phyloP scores from a whole-genome alignment of 2,797 vertebrate genomes.

The Eulemur rubriventer region DNA sequence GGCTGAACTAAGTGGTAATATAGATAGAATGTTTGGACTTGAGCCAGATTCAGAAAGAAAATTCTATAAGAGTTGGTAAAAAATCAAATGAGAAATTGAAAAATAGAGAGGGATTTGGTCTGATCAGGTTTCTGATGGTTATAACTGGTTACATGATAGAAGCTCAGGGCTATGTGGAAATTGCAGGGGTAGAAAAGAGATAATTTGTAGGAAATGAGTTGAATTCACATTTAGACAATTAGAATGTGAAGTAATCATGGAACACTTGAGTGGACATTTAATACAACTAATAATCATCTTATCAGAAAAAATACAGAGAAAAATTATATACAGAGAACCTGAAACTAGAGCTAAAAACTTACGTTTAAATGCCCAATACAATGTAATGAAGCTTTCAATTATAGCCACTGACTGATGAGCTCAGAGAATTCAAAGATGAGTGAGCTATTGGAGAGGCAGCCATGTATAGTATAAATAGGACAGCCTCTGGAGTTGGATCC shows the following conservation, averaged over 20 bases:
- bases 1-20: neutral
- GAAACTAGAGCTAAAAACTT: no score
- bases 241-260: neutral
- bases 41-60: neutral
- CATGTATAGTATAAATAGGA: neutral
- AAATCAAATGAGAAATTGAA: neutral
- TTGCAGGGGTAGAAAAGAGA: no score
- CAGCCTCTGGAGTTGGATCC: neutral
- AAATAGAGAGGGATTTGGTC: neutral
- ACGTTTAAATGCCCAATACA: no score
- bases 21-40: neutral
- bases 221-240: neutral
- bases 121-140: neutral
- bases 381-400: neutral
- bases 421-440: neutral
- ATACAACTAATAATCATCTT: no score
- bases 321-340: no score
- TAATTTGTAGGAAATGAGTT: neutral
- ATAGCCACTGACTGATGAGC: neutral
- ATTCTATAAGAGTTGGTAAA: neutral
- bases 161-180: neutral
- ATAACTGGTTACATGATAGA: neutral
- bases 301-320: no score
- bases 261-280: neutral
- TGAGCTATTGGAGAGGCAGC: neutral